These are phyloP conservation scores for Catharus bicknelli DNA, from an alignment of 2,113 vertebrate genomes.

Conservation along the genomic window DNA sequence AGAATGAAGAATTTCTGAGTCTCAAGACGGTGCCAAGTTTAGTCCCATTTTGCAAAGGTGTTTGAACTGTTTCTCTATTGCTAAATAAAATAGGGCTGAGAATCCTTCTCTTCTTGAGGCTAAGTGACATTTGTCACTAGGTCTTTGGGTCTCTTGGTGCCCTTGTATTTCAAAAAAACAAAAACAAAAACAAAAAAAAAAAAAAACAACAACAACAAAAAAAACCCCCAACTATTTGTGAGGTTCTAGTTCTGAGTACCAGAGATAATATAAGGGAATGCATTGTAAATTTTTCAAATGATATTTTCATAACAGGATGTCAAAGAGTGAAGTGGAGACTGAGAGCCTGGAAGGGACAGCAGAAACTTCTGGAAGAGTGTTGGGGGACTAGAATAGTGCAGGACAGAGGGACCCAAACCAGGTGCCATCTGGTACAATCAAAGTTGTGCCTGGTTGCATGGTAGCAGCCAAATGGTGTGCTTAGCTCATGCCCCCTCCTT, in stretches of 20 bases:
- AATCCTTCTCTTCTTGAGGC: background rate
- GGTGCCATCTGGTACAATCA: background rate
- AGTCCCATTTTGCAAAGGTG: background rate
- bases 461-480: fast-evolving
- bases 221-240: background rate
- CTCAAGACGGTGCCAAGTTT: background rate
- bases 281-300: background rate
- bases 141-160: background rate
- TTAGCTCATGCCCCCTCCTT: background rate
- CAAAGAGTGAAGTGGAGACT: fast-evolving
- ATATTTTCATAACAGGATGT: background rate
- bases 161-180: background rate
- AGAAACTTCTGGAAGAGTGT: background rate
- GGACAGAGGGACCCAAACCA: background rate
- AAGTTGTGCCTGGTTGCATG: background rate
- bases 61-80: background rate
- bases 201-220: too few species aligned
- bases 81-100: background rate
- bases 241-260: background rate
- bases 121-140: background rate
- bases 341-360: background rate
- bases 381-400: background rate
- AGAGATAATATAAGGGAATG: background rate
- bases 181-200: background rate
- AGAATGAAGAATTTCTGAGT: background rate